Conservation (phyloP, 2,888 invertebrate species). For the Teinopalpus imperialis region DNA sequence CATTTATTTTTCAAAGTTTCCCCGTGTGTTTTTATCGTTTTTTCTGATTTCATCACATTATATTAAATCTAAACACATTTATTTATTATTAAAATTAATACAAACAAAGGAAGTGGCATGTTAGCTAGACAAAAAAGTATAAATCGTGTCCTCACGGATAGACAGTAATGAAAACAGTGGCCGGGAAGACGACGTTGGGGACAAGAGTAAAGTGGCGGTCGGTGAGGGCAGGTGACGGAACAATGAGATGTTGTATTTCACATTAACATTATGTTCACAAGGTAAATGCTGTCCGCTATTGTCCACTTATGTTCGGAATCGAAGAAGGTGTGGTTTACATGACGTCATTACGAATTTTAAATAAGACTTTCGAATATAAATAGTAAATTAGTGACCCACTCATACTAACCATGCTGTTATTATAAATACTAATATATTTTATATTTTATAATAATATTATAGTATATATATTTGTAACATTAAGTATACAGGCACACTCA, state of each 20-base stretch:
- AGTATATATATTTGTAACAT: no score
- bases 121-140: conserved; percentile 25
- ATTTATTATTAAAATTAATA: no score
- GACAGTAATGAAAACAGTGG: conserved; percentile 43
- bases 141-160: conserved; percentile 36
- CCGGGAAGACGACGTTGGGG: conserved; percentile 14
- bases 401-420: no score
- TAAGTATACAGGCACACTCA: no score
- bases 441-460: no score
- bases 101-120: conserved; percentile 13
- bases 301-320: conserved; percentile 75
- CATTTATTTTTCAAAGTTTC: no score
- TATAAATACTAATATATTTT: no score
- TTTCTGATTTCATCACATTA: no score
- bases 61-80: no score
- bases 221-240: conserved; percentile 60
- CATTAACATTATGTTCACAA: conserved; percentile 82
- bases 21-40: no score
- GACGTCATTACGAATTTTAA: conserved; percentile 26
- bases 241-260: conserved; percentile 80
- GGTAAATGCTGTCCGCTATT: conserved; percentile 71
- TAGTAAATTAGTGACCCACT: no score
- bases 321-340: conserved; percentile 44
- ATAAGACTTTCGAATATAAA: no score
- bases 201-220: conserved; percentile 25